A percentile compares a stretch with the other conserved stretches of the same genome.
Evolutionary conservation across 2,113 vertebrate species (phyloP).

Genomic region (Lepus americanus): DNA sequence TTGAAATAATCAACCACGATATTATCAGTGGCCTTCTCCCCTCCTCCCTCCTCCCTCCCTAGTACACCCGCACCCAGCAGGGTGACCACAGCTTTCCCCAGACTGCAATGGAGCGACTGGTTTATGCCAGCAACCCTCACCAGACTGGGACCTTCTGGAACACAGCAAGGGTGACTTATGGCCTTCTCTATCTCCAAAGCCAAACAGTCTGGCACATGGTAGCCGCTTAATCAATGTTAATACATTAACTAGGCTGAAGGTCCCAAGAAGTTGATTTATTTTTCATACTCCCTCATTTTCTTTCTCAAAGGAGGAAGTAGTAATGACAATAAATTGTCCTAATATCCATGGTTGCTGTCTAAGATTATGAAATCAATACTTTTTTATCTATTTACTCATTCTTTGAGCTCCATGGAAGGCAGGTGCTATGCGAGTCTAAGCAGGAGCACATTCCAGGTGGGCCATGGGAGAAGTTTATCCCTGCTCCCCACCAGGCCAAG

Average conservation of each 20-base stretch:
- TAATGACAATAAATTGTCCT: slow-evolving; percentile 40
- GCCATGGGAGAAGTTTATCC: not conserved
- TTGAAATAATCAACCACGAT: not conserved
- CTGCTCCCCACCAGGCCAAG: not conserved
- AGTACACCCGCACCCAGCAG: not conserved
- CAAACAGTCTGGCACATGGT: not conserved
- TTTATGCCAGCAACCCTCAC: not conserved
- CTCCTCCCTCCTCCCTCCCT: fast-evolving
- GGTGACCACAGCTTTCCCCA: not conserved
- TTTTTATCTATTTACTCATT: not conserved
- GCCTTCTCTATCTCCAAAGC: not conserved
- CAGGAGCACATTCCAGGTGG: not conserved
- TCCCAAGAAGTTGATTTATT: slow-evolving; percentile 54
- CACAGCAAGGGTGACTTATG: not conserved
- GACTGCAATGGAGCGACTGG: not conserved
- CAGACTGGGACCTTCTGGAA: not conserved
- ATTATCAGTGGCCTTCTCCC: not conserved
- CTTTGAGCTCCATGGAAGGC: slow-evolving; percentile 8
- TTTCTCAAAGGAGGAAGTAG: slow-evolving; percentile 37
- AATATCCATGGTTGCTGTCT: slow-evolving; percentile 6
- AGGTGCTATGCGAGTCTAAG: not conserved
- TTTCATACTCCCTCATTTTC: slow-evolving; percentile 20
- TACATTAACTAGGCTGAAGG: not conserved
- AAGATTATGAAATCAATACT: slow-evolving; percentile 22
- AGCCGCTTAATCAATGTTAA: slow-evolving; percentile 9